Evolutionary conservation across 2,113 vertebrate species (phyloP), one percentile per base, ranked within the genome.

Genomic region (rat (Rattus norvegicus)): DNA sequence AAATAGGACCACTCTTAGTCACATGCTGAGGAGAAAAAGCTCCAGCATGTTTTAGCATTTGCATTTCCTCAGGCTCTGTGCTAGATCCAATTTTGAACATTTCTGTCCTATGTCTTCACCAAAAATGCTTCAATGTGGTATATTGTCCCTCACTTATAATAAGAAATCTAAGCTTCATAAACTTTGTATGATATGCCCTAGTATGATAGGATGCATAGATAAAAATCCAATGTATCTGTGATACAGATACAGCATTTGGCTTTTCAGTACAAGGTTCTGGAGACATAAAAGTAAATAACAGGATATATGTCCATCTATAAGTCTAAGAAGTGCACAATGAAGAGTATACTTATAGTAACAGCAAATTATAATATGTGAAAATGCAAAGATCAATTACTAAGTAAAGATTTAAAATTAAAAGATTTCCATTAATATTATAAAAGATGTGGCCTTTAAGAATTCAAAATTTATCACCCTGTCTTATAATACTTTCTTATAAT

Each of bases 201-300:
- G 86, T 28, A 77, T 5, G 36, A 70, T 61, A 87, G 24, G 54
- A 7, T 36, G 52, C 47, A 20, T 22, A 89, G 47, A 92, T 73
- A 36, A 36, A 95, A 56, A 33, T 65, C 75, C 11, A 92, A 43
- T 69, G 61, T 33, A 93, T 52, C 13, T 90, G 24, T 90, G 73
- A 85, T 92, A 72, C 87, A 20, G 16, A 92, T 24, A 26, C 28
- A 36, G 90, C 65, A 76, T 69, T 77, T 88, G 75, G 88, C n/a
- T 83, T 94, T 93, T 49, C 28, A 59, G 20, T 80, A 76, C 43
- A 75, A 84, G 30, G 30, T 43, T 94, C 83, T 84, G 65, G 70
- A 95, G 39, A 47, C 43, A 92, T 49, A 90, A 69, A 59, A 19
- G 80, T 65, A 4, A 92, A 56, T 93, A 95, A 70, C 90, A 95